Evolutionary conservation across 2,113 vertebrate genomes (phyloP).

Genomic region (Morone saxatilis): DNA sequence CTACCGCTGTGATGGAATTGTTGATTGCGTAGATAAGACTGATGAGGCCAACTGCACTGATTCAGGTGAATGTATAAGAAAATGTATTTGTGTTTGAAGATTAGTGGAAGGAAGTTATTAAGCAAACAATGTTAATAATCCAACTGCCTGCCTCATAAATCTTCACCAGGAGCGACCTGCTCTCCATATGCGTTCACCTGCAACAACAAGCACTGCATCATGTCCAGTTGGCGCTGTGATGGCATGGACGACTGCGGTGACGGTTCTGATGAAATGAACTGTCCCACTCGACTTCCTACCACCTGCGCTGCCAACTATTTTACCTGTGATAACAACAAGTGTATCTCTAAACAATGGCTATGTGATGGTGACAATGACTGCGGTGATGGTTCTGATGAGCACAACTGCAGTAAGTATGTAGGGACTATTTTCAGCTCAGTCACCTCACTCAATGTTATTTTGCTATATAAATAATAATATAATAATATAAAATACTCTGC

Average conservation of each 20-base stretch:
- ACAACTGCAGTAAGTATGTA: constrained; percentile 77
- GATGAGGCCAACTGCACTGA: constrained; percentile 83
- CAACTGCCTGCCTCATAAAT: background rate
- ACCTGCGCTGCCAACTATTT: constrained; percentile 67
- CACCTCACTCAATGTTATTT: background rate
- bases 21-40: constrained; percentile 77
- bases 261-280: constrained; percentile 79
- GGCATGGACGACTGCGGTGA: constrained; percentile 82
- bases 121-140: background rate
- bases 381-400: constrained; percentile 79
- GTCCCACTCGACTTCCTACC: constrained; percentile 71
- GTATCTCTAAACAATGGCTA: constrained; percentile 69
- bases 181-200: constrained; percentile 78
- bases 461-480: background rate
- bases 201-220: constrained; percentile 79
- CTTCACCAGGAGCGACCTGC: constrained; percentile 75
- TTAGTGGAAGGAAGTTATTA: background rate
- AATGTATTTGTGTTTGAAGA: background rate
- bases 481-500: background rate
- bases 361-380: constrained; percentile 81
- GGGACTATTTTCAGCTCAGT: background rate
- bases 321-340: constrained; percentile 75
- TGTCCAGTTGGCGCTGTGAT: constrained; percentile 77
- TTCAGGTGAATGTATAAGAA: constrained; percentile 58
- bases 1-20: constrained; percentile 75